Evolutionary conservation across 2,888 invertebrate genomes (phyloP), one percentile per base, ranked within the genome.

Genomic region (Eugnorisma glareosa): DNA sequence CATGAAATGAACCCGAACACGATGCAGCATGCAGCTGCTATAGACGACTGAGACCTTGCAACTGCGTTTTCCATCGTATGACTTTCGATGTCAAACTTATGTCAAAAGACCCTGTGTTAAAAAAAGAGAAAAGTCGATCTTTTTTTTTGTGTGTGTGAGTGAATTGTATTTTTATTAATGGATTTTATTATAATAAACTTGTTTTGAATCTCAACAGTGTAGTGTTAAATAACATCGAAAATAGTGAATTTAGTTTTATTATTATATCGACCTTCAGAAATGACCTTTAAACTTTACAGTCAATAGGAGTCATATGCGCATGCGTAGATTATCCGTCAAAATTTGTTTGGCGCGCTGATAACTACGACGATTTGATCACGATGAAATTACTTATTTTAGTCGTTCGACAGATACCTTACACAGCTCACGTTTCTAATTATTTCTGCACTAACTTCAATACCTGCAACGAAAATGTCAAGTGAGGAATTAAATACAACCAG

Each of bases 331-430:
- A 75, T 82, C 88, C 90, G 93, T 94, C 94, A 95, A 94, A 88
- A 90, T 91, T 92, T 94, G 94, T 95, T 96, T 96, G 95, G 95
- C 96, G 96, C 94, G 95, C 94, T 95, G 95, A 91, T 95, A 94
- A 91, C 93, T 92, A 88, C 86, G 87, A 86, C 84, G 87, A 90
- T 89, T 92, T 92, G 92, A 93, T 93, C 94, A 94, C 94, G 89
- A 96, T 95, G 96, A 95, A 94, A 95, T 93, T 95, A 93, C 92
- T 92, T 93, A 92, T 93, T 94, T 94, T 94, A 96, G 95, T 96
- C 93, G 92, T 89, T 87, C 91, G 86, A 85, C 94, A 92, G 94
- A 92, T 94, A 93, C 89, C 93, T 84, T 88, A 86, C 94, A 90
- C 87, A 91, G 84, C 88, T 89, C 90, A 95, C 96, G 96, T 93